Evolutionary conservation across 2,888 invertebrate species (phyloP), one percentile per base, ranked within the genome.

Genomic region (Abscondita cerata): DNA sequence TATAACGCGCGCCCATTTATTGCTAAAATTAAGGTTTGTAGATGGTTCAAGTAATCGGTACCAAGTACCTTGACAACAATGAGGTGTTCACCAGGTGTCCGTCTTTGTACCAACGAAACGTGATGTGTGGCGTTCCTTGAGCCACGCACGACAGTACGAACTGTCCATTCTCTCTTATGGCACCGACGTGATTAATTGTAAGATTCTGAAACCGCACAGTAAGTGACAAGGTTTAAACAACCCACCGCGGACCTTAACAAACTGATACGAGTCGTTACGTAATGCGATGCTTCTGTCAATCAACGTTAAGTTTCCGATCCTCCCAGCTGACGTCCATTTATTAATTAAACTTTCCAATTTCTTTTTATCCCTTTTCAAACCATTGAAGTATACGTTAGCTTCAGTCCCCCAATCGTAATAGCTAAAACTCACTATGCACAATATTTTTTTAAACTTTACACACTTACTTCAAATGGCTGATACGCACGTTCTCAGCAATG

Each of bases 21-120:
- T 86, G 76, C 89, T 89, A 36, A 50, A 62, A 53, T 12, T 11
- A 19, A 16, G 6, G 9, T 3, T 13, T 15, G n/a, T n/a, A 25
- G 25, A 4, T 25, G 2, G 2, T 2, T 25, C 6, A 25, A 12
- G 9, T 4, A 41, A 41, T 13, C 15, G 16, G 3, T 13, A 15
- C 1, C 6, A 16, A 16, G 12, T 80, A 89, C 92, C 92, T 89
- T 50, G 85, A 88, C 12, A 90, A 87, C 69, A 87, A 87, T 64
- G 89, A 88, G 70, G 88, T 87, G 79, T 93, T 92, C 63, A 93
- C 87, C 69, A 86, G 84, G 67, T 88, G 83, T 3, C 89, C 89
- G 74, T 93, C 92, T 79, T 93, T 93, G 82, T 88, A 92, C 93
- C 93, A 93, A 25, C 86, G 86, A 77, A 93, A 93, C 56, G 83